Evolutionary conservation across 2,888 invertebrate genomes (phyloP), one percentile per base, ranked within the genome.

Genomic region (Troilus luridus): DNA sequence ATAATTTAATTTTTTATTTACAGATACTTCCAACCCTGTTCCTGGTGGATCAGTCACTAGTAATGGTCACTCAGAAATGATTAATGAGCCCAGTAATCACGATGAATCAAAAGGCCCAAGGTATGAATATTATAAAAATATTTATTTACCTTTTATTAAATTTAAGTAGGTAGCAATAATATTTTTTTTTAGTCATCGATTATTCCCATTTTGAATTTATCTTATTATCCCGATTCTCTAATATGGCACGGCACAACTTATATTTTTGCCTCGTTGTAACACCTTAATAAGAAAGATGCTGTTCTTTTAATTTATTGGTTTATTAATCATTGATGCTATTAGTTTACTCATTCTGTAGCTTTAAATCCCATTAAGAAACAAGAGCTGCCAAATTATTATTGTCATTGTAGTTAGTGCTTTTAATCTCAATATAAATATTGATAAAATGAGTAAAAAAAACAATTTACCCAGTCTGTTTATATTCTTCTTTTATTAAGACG

Each of bases 71-170:
- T 6, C 58, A 24, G 77, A 90, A 77, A 77, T n/a, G n/a, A n/a
- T 77, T 21, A 54, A 67, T 56, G 89, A 89, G 10, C 19, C 89
- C 0, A 89, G n/a, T 67, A 89, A 67, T 56, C 77, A 77, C 24
- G 90, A 90, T 58, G 90, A 90, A 72, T 67, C 90, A 12, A 90
- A 90, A 90, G 59, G 77, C n/a, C n/a, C 21, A 59, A 90, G 90
- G 90, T 90, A 58, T 77, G 54, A 67, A 62, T 64, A 67, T 24
- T 67, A 67, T n/a, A 11, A 11, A n/a, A 64, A n/a, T 64, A 24
- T 64, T 64, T 64, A 14, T 59, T 41, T 59, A 59, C 10, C 14
- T 59, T 10, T 59, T 59, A 59, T 59, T 41, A 41, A 59, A 59
- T 59, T 12, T 59, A 59, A 59, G 0, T 59, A 59, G 59, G 59